Evolutionary conservation across 2,888 invertebrate genomes (phyloP).

Genomic region (Norana najaformis): DNA sequence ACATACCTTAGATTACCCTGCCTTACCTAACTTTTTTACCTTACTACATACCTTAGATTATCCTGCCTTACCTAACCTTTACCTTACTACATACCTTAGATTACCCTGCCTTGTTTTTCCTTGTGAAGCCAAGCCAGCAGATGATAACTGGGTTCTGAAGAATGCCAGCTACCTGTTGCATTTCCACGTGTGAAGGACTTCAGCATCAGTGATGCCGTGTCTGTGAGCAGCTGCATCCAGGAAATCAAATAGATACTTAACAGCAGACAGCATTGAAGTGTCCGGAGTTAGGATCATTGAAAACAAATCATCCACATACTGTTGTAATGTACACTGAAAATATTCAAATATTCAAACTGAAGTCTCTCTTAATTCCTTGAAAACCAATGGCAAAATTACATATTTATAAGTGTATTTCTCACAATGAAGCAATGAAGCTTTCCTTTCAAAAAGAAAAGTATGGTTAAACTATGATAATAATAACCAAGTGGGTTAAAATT

Average conservation of each 20-base stretch:
- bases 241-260: slow-evolving; percentile 99
- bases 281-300: slow-evolving; percentile 78
- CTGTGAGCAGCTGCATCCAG: slow-evolving; percentile 87
- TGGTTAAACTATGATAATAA: too few relatives aligned
- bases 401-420: not conserved
- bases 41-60: too few relatives aligned
- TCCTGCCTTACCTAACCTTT: too few relatives aligned
- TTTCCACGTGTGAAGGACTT: slow-evolving; percentile 99
- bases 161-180: slow-evolving; percentile 77
- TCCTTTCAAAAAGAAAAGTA: not conserved
- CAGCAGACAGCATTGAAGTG: slow-evolving; percentile 74
- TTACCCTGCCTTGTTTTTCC: too few relatives aligned
- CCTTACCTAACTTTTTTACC: too few relatives aligned
- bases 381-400: not conserved
- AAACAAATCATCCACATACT: slow-evolving; percentile 97
- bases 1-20: too few relatives aligned
- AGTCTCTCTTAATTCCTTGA: not conserved
- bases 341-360: not conserved
- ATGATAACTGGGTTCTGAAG: too few relatives aligned
- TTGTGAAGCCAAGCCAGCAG: too few relatives aligned
- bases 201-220: slow-evolving; percentile 87
- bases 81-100: too few relatives aligned
- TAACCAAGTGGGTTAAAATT: too few relatives aligned
- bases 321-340: slow-evolving; percentile 84
- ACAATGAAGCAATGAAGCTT: not conserved